Evolutionary conservation across 1,140 invertebrate genomes (phyloP).

Genomic region (Cheumatopsyche charites): DNA sequence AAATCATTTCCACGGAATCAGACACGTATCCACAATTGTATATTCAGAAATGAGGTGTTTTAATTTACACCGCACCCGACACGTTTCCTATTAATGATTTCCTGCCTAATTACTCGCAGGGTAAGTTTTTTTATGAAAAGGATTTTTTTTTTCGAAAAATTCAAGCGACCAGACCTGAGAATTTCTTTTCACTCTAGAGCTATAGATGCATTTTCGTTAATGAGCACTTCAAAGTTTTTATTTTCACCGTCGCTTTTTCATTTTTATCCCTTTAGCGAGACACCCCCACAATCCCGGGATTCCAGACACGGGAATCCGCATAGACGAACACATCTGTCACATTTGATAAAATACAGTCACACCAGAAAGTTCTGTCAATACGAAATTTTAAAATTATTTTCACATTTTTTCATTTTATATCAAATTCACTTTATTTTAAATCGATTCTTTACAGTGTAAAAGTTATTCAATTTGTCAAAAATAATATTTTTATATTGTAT

Average conservation of each 20-base stretch:
- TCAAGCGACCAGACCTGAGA: slow-evolving; percentile 12
- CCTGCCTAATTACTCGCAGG: slow-evolving; percentile 16
- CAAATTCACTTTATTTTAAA: too few species aligned
- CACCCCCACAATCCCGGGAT: slow-evolving; percentile 24
- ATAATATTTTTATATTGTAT: too few species aligned
- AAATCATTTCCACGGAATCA: too few species aligned
- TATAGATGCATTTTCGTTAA: slow-evolving; percentile 46
- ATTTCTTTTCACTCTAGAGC: background rate
- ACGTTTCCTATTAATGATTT: background rate
- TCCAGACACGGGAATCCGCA: background rate
- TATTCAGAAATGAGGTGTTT: too few species aligned
- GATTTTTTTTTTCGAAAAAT: background rate
- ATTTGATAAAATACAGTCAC: slow-evolving; percentile 41
- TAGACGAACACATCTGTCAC: slow-evolving; percentile 33
- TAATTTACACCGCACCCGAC: too few species aligned
- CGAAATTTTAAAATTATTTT: too few species aligned
- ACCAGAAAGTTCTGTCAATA: too few species aligned
- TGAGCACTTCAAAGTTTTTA: slow-evolving; percentile 46
- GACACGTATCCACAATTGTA: too few species aligned
- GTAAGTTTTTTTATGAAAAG: background rate
- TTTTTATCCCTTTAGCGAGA: slow-evolving; percentile 25
- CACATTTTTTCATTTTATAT: too few species aligned
- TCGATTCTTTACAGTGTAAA: too few species aligned
- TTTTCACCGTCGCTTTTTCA: slow-evolving; percentile 40
- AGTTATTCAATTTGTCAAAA: too few species aligned